Evolutionary conservation across 2,113 vertebrate genomes (phyloP).

Genomic region (Oncorhynchus tshawytscha): DNA sequence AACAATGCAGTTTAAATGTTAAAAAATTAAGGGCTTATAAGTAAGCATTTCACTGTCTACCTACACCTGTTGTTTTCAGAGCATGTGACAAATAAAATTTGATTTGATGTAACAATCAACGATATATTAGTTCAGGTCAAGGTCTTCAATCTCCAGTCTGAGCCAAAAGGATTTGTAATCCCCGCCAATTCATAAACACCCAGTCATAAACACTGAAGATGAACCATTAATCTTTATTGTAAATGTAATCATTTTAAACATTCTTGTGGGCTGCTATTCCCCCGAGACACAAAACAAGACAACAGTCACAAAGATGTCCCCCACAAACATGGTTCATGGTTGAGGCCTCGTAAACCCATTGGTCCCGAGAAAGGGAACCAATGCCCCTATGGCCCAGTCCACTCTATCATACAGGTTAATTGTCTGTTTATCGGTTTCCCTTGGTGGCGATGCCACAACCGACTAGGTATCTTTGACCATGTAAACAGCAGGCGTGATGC

Average conservation of each 20-base stretch:
- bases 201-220: conserved; percentile 68
- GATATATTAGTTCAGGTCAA: too few relatives aligned
- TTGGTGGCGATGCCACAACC: conserved; percentile 6
- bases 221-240: conserved; percentile 72
- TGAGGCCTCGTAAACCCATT: conserved; percentile 24
- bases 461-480: conserved; percentile 30
- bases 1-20: too few relatives aligned
- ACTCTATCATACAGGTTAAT: conserved; percentile 22
- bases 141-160: too few relatives aligned
- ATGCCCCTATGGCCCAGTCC: background rate
- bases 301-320: conserved; percentile 38
- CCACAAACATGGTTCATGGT: conserved; percentile 18
- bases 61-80: too few relatives aligned
- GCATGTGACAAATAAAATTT: too few relatives aligned
- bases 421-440: conserved; percentile 5
- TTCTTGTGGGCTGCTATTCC: conserved; percentile 49
- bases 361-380: conserved; percentile 27
- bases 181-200: conserved; percentile 22
- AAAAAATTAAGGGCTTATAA: too few relatives aligned
- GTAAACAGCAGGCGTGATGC: conserved; percentile 55
- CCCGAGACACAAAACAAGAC: conserved; percentile 43
- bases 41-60: too few relatives aligned
- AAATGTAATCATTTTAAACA: conserved; percentile 63
- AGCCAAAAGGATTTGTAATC: too few relatives aligned
- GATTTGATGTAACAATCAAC: too few relatives aligned